These are phyloP conservation scores for Yponomeuta cagnagella DNA, from an alignment of 2,888 invertebrate species.

Conservation along the genomic window DNA sequence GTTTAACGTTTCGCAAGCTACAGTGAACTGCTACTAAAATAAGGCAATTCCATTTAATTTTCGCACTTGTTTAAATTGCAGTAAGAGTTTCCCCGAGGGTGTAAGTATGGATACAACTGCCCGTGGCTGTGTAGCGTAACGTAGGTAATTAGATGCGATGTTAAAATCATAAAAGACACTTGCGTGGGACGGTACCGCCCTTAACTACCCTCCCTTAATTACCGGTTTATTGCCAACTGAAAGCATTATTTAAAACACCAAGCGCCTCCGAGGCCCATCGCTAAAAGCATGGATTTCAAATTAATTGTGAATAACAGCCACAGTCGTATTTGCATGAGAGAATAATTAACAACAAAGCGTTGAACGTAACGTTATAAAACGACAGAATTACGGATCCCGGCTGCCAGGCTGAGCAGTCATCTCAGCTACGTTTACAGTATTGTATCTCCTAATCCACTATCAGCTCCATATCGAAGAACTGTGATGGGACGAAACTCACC, in stretches of 20 bases:
- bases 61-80: neutral
- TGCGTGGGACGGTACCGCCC: neutral
- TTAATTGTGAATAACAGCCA: constrained; percentile 3
- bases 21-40: neutral
- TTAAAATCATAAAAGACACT: neutral
- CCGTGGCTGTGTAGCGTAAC: neutral
- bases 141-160: neutral
- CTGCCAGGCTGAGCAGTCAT: neutral
- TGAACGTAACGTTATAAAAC: neutral
- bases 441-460: neutral
- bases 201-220: neutral
- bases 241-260: neutral
- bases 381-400: neutral
- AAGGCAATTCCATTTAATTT: neutral
- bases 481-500: too few species aligned
- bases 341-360: constrained; percentile 1
- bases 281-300: constrained; percentile 1
- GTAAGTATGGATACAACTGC: neutral
- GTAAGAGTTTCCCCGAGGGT: neutral
- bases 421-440: neutral
- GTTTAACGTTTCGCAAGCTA: too few species aligned
- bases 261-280: neutral
- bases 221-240: neutral
- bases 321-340: neutral
- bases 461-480: too few species aligned